phyloP scores from a whole-genome alignment of 2,888 invertebrate genomes.

The Scaptomyza caliginosa region DNA sequence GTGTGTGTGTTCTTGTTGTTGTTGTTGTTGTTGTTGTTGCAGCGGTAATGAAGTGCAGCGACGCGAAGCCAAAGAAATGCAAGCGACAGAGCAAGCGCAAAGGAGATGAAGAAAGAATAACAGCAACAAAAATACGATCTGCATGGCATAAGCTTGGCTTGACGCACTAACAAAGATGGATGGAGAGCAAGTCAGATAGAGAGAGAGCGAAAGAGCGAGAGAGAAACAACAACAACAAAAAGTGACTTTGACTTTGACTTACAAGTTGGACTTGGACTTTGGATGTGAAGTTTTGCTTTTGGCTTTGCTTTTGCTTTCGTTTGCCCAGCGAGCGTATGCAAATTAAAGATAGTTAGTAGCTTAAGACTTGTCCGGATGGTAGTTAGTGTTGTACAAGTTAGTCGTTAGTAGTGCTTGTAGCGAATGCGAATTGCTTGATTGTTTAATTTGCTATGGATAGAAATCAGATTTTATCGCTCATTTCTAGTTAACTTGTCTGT shows the following conservation, averaged over 20 bases:
- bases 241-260: slow-evolving; percentile 20
- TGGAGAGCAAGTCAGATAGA: neutral
- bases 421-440: neutral
- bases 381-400: neutral
- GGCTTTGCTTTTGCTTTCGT: slow-evolving; percentile 42
- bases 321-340: slow-evolving; percentile 13
- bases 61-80: slow-evolving; percentile 29
- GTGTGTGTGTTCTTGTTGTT: neutral
- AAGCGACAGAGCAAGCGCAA: neutral
- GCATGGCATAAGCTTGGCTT: neutral
- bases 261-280: slow-evolving; percentile 11
- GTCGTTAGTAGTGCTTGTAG: neutral
- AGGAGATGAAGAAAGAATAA: neutral
- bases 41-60: slow-evolving; percentile 55
- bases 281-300: slow-evolving; percentile 18
- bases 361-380: neutral
- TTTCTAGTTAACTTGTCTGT: neutral
- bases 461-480: slow-evolving; percentile 13
- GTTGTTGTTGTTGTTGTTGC: slow-evolving; percentile 18
- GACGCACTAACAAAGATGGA: neutral
- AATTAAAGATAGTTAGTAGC: slow-evolving; percentile 13
- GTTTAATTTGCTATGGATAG: slow-evolving; percentile 1
- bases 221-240: neutral
- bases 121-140: neutral
- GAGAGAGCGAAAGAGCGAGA: no score